Conservation (phyloP, 2,113 vertebrate species). For the Atractosteus spatula region DNA sequence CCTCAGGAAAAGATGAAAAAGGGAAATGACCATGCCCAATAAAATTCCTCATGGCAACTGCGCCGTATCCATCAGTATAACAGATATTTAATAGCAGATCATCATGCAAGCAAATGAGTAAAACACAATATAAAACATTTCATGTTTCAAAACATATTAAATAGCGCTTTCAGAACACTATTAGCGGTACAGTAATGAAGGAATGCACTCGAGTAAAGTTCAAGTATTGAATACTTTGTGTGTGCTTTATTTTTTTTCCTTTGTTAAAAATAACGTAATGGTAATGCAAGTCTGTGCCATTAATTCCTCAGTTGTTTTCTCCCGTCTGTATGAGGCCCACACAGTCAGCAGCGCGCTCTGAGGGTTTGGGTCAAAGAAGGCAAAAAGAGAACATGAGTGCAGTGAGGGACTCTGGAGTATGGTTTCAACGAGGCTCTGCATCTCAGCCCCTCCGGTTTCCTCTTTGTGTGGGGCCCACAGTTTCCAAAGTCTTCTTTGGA, state of each 20-base stretch:
- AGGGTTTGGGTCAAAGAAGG: conserved; percentile 18
- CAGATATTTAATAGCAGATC: too few species aligned
- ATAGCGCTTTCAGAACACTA: too few species aligned
- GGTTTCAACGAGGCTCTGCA: conserved; percentile 39
- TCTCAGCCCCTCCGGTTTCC: conserved; percentile 52
- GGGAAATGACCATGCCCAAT: conserved; percentile 19
- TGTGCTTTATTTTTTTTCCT: too few species aligned
- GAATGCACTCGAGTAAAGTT: too few species aligned
- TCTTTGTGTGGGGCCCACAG: conserved; percentile 45
- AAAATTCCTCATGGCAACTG: too few species aligned
- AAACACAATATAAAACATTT: too few species aligned
- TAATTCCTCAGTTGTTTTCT: conserved; percentile 21
- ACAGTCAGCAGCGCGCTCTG: conserved; percentile 39
- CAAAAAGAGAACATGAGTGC: conserved; percentile 11
- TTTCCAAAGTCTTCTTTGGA: conserved; percentile 47
- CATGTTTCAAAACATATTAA: too few species aligned
- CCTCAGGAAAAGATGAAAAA: not conserved
- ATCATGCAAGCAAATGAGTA: too few species aligned
- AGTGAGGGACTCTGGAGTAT: conserved; percentile 7
- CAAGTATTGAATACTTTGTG: too few species aligned
- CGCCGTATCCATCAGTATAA: too few species aligned
- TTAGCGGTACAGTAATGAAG: too few species aligned
- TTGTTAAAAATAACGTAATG: not conserved
- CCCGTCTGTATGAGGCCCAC: conserved; percentile 43
- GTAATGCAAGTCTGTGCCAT: not conserved